phyloP scores from a whole-genome alignment of 2,797 vertebrate genomes.

The Agapornis canus region DNA sequence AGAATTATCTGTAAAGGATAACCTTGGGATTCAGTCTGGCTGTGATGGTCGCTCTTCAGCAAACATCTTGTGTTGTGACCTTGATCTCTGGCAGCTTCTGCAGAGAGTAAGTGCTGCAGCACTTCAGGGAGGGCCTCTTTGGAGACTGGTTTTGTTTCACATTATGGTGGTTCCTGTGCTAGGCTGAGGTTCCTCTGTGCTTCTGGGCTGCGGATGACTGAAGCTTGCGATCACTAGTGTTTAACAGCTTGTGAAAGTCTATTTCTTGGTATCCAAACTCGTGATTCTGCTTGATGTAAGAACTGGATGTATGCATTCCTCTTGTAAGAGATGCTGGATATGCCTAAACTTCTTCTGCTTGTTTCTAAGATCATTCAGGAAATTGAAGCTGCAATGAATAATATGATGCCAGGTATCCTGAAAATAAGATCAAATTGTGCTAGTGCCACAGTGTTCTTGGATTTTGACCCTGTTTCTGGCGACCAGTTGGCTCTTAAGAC shows the following conservation, averaged over 20 bases:
- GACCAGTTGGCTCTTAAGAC: neutral
- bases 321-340: neutral
- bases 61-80: neutral
- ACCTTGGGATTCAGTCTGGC: neutral
- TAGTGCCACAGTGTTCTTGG: neutral
- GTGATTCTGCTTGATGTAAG: neutral
- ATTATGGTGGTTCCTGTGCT: neutral
- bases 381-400: neutral
- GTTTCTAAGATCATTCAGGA: neutral
- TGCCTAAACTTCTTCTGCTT: neutral
- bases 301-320: neutral
- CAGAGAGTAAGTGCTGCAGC: neutral
- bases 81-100: neutral
- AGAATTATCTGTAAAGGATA: neutral
- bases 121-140: neutral
- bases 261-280: neutral
- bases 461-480: neutral
- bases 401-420: neutral
- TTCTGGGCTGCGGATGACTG: neutral
- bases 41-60: fast-evolving
- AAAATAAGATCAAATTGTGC: neutral
- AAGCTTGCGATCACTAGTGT: neutral
- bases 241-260: neutral
- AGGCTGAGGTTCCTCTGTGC: neutral
- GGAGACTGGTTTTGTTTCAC: neutral